Evolutionary conservation across 2,113 vertebrate species (phyloP).

Genomic region (Marcusenius ussheri): DNA sequence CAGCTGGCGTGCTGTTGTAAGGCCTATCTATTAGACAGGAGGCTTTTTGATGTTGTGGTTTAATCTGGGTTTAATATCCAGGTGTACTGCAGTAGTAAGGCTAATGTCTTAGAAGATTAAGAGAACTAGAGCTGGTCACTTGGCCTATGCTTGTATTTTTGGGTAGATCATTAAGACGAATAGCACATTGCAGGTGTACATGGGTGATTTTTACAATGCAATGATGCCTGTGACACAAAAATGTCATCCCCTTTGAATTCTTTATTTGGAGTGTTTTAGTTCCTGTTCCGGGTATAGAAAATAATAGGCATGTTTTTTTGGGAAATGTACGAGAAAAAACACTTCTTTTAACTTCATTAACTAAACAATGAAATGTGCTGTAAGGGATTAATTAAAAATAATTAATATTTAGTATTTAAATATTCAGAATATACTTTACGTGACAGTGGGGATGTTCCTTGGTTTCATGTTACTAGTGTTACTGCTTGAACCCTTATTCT

Average conservation of each 20-base stretch:
- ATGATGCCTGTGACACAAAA: not conserved
- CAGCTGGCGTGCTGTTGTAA: constrained; percentile 48
- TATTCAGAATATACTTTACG: not conserved
- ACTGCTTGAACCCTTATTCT: not conserved
- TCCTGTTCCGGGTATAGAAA: not conserved
- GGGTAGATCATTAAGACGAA: not conserved
- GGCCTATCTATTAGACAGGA: constrained; percentile 45
- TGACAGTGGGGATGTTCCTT: not conserved
- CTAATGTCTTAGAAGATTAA: not conserved
- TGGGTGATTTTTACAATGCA: not conserved
- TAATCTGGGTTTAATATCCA: constrained; percentile 53
- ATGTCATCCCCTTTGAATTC: not conserved
- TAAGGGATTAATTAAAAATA: not conserved
- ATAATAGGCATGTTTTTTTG: not conserved
- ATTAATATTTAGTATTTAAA: not conserved
- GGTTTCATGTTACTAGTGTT: not conserved
- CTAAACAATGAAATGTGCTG: not conserved
- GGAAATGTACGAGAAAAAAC: not conserved
- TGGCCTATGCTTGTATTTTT: not conserved
- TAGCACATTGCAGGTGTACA: not conserved
- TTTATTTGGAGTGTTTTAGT: not conserved
- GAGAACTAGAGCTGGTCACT: not conserved
- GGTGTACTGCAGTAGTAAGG: constrained; percentile 30
- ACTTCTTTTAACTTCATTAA: not conserved
- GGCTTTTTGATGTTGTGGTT: constrained; percentile 51